Percentiles rank a stretch among this genome's conserved stretches.
These are phyloP conservation scores for Sylvilagus bachmani DNA, from an alignment of 2,113 vertebrate genomes.

Conservation along the genomic window DNA sequence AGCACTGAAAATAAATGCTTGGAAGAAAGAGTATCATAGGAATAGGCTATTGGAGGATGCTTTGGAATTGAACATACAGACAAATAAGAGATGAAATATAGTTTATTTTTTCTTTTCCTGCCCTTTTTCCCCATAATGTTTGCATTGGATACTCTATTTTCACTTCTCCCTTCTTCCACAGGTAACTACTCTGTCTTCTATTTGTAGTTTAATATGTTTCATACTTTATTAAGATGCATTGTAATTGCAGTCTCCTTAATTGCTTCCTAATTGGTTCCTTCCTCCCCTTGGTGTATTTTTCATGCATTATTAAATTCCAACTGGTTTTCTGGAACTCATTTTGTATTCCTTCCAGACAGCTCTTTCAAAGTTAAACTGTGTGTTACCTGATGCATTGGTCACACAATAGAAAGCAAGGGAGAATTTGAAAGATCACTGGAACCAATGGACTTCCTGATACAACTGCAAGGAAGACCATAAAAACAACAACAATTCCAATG, in stretches of 20 bases:
- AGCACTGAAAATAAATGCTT: not conserved
- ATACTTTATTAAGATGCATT: conserved; percentile 81
- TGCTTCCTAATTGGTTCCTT: conserved; percentile 83
- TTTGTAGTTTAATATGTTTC: conserved; percentile 74
- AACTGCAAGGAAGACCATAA: not conserved
- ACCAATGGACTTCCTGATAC: not conserved
- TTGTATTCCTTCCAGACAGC: conserved; percentile 72
- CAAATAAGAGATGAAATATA: not conserved
- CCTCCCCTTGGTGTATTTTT: conserved; percentile 81
- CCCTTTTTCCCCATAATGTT: not conserved
- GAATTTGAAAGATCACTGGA: not conserved
- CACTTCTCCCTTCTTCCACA: conserved; percentile 50
- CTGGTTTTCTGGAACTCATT: conserved; percentile 76
- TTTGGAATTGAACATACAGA: conserved; percentile 10
- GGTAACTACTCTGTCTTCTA: conserved; percentile 62
- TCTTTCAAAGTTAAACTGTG: conserved; percentile 65
- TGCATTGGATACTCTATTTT: not conserved
- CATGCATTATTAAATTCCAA: conserved; percentile 84
- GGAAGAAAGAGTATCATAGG: not conserved
- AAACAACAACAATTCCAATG: not conserved
- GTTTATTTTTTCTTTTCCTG: conserved; percentile 44
- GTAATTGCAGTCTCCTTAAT: conserved; percentile 80
- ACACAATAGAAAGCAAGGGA: not conserved
- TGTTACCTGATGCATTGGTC: conserved; percentile 7
- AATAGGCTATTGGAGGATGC: not conserved